phyloP scores from a whole-genome alignment of 2,113 vertebrate species.

The Amazona guildingii region DNA sequence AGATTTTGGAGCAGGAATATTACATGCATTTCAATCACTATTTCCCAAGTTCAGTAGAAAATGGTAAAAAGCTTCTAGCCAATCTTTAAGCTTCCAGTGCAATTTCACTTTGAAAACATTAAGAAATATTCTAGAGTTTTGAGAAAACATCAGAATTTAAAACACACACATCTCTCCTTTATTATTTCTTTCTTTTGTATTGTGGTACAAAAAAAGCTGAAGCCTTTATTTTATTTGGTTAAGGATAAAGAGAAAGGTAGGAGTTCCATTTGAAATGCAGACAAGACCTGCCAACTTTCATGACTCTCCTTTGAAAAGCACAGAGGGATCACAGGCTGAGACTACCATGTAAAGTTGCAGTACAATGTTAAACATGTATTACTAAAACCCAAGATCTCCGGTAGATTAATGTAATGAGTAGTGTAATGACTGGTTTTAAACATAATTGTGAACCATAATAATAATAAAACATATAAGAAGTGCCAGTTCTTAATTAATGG shows the following conservation, averaged over 20 bases:
- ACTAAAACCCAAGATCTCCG: constrained; percentile 57
- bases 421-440: constrained; percentile 73
- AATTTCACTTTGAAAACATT: constrained; percentile 19
- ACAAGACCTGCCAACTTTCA: constrained; percentile 64
- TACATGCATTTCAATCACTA: background rate
- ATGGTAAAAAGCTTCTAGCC: background rate
- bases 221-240: constrained; percentile 39
- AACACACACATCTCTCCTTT: background rate
- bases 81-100: background rate
- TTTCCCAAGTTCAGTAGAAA: background rate
- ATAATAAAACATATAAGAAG: constrained; percentile 73
- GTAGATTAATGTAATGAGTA: constrained; percentile 25
- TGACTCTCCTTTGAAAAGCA: constrained; percentile 45
- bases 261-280: constrained; percentile 49
- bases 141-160: constrained; percentile 28
- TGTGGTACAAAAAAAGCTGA: constrained; percentile 40
- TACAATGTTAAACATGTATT: constrained; percentile 51
- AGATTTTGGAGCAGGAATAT: background rate
- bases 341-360: constrained; percentile 33
- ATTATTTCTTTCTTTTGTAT: constrained; percentile 49
- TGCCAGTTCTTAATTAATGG: constrained; percentile 74
- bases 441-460: constrained; percentile 63
- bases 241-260: constrained; percentile 20
- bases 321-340: constrained; percentile 53
- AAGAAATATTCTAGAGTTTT: background rate